These are phyloP conservation scores for Hylaeus anthracinus DNA, from an alignment of 1,140 invertebrate genomes.

Conservation along the genomic window DNA sequence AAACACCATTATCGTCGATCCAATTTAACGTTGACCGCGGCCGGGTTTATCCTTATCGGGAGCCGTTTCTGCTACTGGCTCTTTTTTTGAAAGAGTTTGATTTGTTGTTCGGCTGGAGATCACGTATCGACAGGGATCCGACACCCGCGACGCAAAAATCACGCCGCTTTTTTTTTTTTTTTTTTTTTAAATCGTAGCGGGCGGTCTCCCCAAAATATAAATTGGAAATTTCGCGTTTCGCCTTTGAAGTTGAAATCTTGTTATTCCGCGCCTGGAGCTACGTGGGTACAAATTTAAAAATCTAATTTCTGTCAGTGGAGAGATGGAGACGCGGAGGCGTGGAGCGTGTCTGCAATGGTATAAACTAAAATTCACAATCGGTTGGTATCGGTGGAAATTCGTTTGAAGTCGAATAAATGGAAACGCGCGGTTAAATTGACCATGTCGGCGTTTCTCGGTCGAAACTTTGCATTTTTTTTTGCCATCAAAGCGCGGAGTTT, in stretches of 20 bases:
- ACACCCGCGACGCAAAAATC: not conserved
- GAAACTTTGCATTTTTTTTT: not conserved
- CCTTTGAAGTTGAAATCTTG: conserved; percentile 3
- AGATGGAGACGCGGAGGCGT: not conserved
- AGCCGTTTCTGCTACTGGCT: conserved; percentile 13
- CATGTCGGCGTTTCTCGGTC: not conserved
- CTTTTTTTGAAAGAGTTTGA: conserved; percentile 14
- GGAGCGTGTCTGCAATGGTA: not conserved
- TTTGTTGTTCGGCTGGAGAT: not conserved
- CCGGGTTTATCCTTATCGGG: conserved; percentile 24
- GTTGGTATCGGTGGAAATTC: not conserved
- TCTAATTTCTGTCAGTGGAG: conserved; percentile 8
- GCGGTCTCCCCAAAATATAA: not conserved
- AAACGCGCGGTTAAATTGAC: not conserved
- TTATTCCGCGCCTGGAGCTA: not conserved
- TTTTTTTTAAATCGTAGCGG: no score
- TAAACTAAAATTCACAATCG: conserved; percentile 16
- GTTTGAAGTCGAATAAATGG: not conserved
- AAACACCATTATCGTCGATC: conserved; percentile 38
- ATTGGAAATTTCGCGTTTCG: not conserved
- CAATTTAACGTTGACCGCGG: conserved; percentile 26
- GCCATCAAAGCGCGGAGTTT: not conserved
- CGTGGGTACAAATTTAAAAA: conserved; percentile 4
- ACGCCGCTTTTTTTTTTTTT: not conserved
- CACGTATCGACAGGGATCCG: not conserved